phyloP scores from a whole-genome alignment of 30 jellyfish, hydroid and myxozoan species.

The Aurelia coerulea region DNA sequence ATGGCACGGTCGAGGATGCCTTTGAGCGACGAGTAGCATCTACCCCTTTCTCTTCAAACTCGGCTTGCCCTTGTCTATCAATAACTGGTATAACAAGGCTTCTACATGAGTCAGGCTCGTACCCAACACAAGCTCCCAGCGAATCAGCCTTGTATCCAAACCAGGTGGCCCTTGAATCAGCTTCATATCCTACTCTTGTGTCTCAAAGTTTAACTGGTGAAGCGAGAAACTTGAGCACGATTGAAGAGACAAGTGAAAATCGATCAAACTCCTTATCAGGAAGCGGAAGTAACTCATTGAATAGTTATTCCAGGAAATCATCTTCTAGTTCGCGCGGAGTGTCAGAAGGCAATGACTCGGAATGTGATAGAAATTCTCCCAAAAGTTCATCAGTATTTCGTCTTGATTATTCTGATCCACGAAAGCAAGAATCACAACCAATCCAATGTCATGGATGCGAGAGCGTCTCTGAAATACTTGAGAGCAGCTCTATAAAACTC shows the following conservation, averaged over 20 bases:
- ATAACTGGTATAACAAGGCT: no score
- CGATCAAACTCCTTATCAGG: background rate
- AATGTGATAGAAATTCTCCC: background rate
- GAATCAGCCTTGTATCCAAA: no score
- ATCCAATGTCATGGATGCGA: background rate
- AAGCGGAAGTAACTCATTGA: background rate
- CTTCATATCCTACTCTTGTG: background rate
- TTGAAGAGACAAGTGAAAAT: constrained; percentile 30
- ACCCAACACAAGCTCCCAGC: no score
- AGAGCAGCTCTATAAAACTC: background rate
- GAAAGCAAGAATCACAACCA: background rate
- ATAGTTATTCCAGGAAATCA: background rate
- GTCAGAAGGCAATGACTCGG: constrained; percentile 16
- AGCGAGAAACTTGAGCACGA: constrained; percentile 23
- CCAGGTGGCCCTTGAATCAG: no score
- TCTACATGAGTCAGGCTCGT: no score
- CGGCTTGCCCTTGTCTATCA: no score
- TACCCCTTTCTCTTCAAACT: no score
- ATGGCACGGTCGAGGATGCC: no score
- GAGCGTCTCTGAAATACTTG: background rate
- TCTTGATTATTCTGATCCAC: background rate
- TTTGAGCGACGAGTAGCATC: no score
- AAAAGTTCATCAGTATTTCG: constrained; percentile 2
- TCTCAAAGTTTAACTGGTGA: background rate
- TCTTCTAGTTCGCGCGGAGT: background rate